phyloP scores from a whole-genome alignment of 2,888 invertebrate species.

The Ectropis crepuscularia region DNA sequence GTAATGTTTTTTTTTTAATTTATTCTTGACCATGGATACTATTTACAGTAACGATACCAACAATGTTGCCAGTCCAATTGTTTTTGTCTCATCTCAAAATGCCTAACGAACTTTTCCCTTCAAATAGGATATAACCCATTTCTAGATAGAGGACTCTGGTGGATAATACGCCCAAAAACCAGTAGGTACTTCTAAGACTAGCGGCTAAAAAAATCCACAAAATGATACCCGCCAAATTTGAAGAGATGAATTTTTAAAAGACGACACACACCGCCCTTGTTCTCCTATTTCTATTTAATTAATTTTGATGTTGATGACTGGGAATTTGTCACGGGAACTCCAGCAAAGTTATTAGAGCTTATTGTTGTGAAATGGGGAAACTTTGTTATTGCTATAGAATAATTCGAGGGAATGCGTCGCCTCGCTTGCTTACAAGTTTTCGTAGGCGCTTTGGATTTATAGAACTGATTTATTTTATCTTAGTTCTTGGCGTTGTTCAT shows the following conservation, averaged over 20 bases:
- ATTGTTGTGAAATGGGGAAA: conserved; percentile 16
- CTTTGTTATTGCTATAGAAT: conserved; percentile 13
- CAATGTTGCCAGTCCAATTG: too few relatives aligned
- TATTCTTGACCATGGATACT: too few relatives aligned
- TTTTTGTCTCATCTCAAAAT: too few relatives aligned
- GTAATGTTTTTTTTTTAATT: too few relatives aligned
- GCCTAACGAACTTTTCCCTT: too few relatives aligned
- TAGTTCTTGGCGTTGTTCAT: not conserved
- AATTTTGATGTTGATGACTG: conserved; percentile 23
- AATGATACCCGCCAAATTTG: conserved; percentile 3
- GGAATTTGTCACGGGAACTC: conserved; percentile 13
- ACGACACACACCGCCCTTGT: not conserved
- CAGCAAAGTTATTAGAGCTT: conserved; percentile 19
- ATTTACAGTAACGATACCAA: too few relatives aligned
- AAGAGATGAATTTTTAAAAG: conserved; percentile 6
- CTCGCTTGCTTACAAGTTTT: conserved; percentile 5
- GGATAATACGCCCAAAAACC: not conserved
- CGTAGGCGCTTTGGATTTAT: not conserved
- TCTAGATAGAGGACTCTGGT: too few relatives aligned
- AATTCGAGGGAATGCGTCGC: conserved; percentile 7
- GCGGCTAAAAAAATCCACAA: too few relatives aligned
- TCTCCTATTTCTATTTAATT: conserved; percentile 25
- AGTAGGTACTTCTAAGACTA: too few relatives aligned
- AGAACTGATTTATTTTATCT: not conserved
- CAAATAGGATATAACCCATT: too few relatives aligned